Conservation (phyloP, 1,140 invertebrate genomes). For the Plodia interpunctella region DNA sequence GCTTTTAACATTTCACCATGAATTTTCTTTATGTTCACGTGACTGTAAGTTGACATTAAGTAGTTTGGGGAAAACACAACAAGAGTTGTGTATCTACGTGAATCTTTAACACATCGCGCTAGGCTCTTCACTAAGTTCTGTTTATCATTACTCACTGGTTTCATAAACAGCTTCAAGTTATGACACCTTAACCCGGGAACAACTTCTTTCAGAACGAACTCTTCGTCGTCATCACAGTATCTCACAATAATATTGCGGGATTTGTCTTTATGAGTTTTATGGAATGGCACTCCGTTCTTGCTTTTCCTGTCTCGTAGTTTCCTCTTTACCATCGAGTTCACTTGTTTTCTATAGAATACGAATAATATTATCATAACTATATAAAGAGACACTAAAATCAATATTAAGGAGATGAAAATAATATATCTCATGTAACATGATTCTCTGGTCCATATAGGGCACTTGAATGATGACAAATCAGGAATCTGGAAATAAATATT, state of each 20-base stretch:
- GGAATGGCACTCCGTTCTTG: neutral
- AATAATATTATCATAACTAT: constrained; percentile 35
- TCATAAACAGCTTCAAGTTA: constrained; percentile 37
- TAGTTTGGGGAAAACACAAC: constrained; percentile 65
- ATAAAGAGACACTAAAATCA: constrained; percentile 29
- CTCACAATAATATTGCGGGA: constrained; percentile 36
- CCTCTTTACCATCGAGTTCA: constrained; percentile 40
- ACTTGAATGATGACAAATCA: constrained; percentile 37
- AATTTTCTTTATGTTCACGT: constrained; percentile 67
- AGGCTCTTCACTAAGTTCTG: constrained; percentile 29
- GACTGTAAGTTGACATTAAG: constrained; percentile 54
- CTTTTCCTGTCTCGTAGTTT: constrained; percentile 21
- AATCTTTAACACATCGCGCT: constrained; percentile 30
- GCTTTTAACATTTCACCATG: constrained; percentile 61
- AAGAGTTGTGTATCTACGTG: constrained; percentile 31
- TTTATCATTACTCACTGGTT: constrained; percentile 32
- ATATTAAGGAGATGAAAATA: constrained; percentile 36
- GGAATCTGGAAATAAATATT: constrained; percentile 45
- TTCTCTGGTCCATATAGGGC: constrained; percentile 42
- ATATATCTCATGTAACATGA: constrained; percentile 38
- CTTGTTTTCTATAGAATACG: constrained; percentile 39
- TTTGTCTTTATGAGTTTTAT: constrained; percentile 18
- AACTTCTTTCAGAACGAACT: constrained; percentile 56
- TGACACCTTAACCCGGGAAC: constrained; percentile 41
- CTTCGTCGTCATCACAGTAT: constrained; percentile 53